Evolutionary conservation across 1,140 invertebrate species (phyloP).

Genomic region (Venturia canescens): DNA sequence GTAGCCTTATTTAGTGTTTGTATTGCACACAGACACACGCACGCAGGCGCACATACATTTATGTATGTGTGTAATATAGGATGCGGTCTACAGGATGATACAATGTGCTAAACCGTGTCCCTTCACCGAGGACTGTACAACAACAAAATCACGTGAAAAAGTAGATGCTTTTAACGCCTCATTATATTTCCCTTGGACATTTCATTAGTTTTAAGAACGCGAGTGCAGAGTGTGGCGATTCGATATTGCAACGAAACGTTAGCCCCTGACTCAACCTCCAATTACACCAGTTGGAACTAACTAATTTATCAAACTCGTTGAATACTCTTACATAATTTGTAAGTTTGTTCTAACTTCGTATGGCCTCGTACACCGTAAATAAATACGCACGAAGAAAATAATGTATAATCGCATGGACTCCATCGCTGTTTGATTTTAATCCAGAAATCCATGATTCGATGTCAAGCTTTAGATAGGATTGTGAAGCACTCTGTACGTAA

Average conservation of each 20-base stretch:
- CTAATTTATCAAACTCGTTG: no score
- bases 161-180: background rate
- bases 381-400: no score
- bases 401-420: background rate
- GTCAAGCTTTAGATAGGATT: background rate
- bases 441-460: background rate
- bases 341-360: no score
- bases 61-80: background rate
- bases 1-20: background rate
- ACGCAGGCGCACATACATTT: background rate
- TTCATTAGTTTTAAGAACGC: background rate
- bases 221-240: background rate
- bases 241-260: no score
- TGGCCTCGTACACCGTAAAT: no score
- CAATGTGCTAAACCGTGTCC: conserved; percentile 11
- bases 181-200: background rate
- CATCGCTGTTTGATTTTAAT: background rate
- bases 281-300: no score
- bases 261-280: no score
- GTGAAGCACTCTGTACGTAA: conserved; percentile 20
- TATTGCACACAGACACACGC: no score
- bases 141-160: background rate
- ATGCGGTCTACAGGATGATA: conserved; percentile 21
- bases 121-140: background rate
- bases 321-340: no score